A percentile compares a stretch with the other conserved stretches of the same genome.
These are phyloP conservation scores for Struthio camelus DNA, from an alignment of 2,113 vertebrate genomes.

Conservation along the genomic window DNA sequence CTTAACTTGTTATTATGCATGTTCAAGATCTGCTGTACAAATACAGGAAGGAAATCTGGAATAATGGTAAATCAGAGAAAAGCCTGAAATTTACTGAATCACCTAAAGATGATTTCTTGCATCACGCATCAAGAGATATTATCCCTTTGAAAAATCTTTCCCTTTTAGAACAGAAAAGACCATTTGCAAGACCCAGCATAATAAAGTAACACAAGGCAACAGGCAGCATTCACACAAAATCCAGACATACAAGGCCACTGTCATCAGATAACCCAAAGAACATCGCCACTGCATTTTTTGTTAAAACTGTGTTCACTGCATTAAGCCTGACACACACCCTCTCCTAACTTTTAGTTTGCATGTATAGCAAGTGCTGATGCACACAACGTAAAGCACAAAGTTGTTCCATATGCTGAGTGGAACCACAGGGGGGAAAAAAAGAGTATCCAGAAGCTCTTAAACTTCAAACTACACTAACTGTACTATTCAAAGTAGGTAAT, in stretches of 20 bases:
- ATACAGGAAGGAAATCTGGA: background rate
- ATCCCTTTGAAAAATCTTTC: background rate
- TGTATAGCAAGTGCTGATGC: rapidly evolving
- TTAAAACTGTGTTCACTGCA: rapidly evolving
- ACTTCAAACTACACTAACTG: too few relatives aligned
- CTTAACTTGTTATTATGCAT: background rate
- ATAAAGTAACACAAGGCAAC: rapidly evolving
- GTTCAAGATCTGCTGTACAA: background rate
- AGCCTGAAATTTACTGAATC: background rate
- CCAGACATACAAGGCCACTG: background rate
- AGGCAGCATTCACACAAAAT: background rate
- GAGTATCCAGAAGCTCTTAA: background rate
- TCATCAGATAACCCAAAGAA: background rate
- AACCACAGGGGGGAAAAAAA: rapidly evolving
- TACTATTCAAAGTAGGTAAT: background rate
- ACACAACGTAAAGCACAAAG: too few relatives aligned
- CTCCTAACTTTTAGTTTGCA: background rate
- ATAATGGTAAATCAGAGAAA: background rate
- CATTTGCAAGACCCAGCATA: background rate
- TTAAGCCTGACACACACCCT: rapidly evolving
- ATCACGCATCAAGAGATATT: rapidly evolving
- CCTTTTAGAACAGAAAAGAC: background rate
- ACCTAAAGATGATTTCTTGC: background rate
- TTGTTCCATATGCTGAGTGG: rapidly evolving
- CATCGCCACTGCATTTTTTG: rapidly evolving